Evolutionary conservation across 2,113 vertebrate genomes (phyloP), one percentile per base, ranked within the genome.

Genomic region (Rhodinocichla rosea): DNA sequence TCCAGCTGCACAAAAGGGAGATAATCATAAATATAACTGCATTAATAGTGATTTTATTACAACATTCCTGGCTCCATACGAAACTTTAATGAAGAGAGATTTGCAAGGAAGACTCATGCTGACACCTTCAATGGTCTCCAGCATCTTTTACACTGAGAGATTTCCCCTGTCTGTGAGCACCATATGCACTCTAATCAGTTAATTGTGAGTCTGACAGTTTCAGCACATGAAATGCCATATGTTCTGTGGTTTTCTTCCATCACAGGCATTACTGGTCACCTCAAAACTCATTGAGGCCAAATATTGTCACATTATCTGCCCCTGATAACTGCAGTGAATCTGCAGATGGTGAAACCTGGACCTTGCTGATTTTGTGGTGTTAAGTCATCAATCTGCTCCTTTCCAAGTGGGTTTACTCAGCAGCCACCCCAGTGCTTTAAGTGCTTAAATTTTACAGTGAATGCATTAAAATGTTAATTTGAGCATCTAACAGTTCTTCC

Each of bases 61-160:
- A 83, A 82, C 90, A 56, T 88, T 63, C 95, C 94, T 93, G 95
- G 77, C 95, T 94, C 88, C 53, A 3, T 62, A 59, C 50, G 78
- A 94, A 97, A 89, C 82, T 62, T 87, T 96, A 95, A 97, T 89
- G 92, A 98, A 92, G 94, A 96, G 94, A 95, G 95, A 94, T 94
- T 73, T 96, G 77, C 82, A 40, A 44, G 92, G 95, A 79, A 80
- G 89, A 13, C 68, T 92, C 92, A 87, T 9, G 79, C 94, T 96
- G 97, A 96, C 95, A 94, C 93, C 67, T 89, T 68, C 95, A 47
- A 0, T 95, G 44, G 32, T 91, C 96, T 95, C 85, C 53, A 52
- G 90, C 87, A 69, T 96, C 95, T 97, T 89, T 91, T 95, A 94
- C 64, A 18, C 11, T 76, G 94, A 94, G 95, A 94, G 93, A 96